Conservation (phyloP, 2,797 vertebrate species). For the Sebastes dallii region DNA sequence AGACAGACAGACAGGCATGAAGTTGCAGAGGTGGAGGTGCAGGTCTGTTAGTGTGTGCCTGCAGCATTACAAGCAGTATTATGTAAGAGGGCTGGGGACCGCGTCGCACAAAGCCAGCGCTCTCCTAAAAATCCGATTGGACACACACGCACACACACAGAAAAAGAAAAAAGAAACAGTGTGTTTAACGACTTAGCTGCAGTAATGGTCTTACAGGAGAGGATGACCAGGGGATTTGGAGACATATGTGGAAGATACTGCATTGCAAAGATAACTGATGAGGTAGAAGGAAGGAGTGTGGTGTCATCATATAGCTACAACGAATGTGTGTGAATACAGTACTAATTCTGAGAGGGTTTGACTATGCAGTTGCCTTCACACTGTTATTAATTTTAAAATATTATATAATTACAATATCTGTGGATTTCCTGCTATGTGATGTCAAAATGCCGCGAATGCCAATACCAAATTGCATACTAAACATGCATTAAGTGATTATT, state of each 20-base stretch:
- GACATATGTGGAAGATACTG: neutral
- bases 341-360: neutral
- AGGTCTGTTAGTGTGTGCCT: conserved; percentile 48
- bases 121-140: conserved; percentile 41
- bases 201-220: conserved; percentile 30
- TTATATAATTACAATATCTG: neutral
- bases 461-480: neutral
- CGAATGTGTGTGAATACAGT: neutral
- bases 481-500: neutral
- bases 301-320: neutral
- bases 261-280: neutral
- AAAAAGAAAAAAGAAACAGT: neutral
- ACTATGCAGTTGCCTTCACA: neutral
- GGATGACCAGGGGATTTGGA: conserved; percentile 25
- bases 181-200: conserved; percentile 30
- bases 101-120: conserved; percentile 32
- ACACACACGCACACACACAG: conserved; percentile 6
- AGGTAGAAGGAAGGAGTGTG: neutral
- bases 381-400: neutral
- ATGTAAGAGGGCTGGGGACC: conserved; percentile 50
- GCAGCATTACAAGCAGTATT: conserved; percentile 66
- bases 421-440: neutral
- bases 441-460: neutral
- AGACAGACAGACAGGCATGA: conserved; percentile 23
- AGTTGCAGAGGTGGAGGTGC: conserved; percentile 52